Conservation (phyloP, 2,888 invertebrate species). For the Xestobium rufovillosum region DNA sequence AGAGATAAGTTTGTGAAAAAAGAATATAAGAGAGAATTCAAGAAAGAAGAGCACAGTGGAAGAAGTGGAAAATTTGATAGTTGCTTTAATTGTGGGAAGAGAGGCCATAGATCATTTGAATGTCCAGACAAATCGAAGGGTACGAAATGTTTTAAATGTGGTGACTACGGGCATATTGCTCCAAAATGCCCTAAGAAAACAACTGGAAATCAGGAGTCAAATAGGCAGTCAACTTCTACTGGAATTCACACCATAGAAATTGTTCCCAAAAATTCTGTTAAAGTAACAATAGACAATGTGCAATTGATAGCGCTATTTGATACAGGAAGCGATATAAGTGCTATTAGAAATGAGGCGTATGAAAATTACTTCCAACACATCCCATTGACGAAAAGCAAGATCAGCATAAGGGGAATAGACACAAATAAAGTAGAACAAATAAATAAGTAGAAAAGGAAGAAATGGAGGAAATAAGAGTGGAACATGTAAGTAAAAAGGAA, state of each 20-base stretch:
- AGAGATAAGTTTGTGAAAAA: not conserved
- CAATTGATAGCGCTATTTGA: constrained; percentile 11
- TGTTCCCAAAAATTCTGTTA: constrained; percentile 12
- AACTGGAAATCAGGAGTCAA: not conserved
- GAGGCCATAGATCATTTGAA: constrained; percentile 15
- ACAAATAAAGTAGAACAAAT: constrained; percentile 14
- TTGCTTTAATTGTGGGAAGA: constrained; percentile 20
- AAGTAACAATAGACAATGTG: constrained; percentile 10
- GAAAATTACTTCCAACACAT: constrained; percentile 13
- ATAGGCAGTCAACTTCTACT: not conserved
- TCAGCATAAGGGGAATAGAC: constrained; percentile 16
- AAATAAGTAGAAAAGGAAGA: no score
- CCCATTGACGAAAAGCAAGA: constrained; percentile 7
- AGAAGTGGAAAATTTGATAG: no score
- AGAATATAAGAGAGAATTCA: not conserved
- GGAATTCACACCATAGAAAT: no score
- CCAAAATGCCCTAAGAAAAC: constrained; percentile 14
- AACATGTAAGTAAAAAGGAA: constrained; percentile 2
- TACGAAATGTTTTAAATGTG: constrained; percentile 30
- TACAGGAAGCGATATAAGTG: constrained; percentile 9
- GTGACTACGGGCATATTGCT: constrained; percentile 21
- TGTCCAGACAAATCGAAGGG: constrained; percentile 23
- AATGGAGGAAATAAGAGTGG: no score
- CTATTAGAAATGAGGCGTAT: constrained; percentile 7
- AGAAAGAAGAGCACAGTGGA: no score